These are phyloP conservation scores for Hystrix brachyura DNA, from an alignment of 2,113 vertebrate species.

Conservation along the genomic window DNA sequence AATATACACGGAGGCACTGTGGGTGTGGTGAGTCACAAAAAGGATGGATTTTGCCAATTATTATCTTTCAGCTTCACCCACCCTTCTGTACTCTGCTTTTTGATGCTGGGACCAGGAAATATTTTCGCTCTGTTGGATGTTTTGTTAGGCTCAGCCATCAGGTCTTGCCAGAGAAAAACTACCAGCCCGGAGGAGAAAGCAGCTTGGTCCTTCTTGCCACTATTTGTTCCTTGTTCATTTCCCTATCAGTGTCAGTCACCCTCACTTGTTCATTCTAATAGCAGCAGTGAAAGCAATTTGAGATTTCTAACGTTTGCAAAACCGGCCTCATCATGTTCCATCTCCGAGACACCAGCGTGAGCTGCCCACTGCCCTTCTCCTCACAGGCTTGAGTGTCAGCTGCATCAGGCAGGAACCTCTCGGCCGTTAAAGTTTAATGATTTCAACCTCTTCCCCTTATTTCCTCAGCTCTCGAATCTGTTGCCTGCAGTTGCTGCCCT, in stretches of 20 bases:
- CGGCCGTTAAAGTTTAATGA: not conserved
- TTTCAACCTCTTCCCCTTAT: not conserved
- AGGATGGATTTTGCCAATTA: not conserved
- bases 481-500: not conserved
- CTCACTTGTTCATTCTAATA: not conserved
- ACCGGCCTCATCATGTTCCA: not conserved
- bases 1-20: not conserved
- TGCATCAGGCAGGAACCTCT: not conserved
- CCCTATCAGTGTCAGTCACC: not conserved
- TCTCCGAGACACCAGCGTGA: not conserved
- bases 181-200: not conserved
- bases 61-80: not conserved
- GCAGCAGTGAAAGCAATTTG: not conserved
- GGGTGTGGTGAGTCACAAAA: not conserved
- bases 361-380: not conserved
- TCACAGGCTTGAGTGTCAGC: not conserved
- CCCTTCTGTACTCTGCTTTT: not conserved
- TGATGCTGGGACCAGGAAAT: not conserved
- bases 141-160: not conserved
- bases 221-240: not conserved
- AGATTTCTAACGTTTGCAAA: not conserved
- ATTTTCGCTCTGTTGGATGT: not conserved
- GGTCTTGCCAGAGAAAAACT: not conserved
- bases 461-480: not conserved
- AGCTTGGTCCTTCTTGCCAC: not conserved